These are phyloP conservation scores for Catharus bicknelli DNA, from an alignment of 2,113 vertebrate genomes.

Conservation along the genomic window DNA sequence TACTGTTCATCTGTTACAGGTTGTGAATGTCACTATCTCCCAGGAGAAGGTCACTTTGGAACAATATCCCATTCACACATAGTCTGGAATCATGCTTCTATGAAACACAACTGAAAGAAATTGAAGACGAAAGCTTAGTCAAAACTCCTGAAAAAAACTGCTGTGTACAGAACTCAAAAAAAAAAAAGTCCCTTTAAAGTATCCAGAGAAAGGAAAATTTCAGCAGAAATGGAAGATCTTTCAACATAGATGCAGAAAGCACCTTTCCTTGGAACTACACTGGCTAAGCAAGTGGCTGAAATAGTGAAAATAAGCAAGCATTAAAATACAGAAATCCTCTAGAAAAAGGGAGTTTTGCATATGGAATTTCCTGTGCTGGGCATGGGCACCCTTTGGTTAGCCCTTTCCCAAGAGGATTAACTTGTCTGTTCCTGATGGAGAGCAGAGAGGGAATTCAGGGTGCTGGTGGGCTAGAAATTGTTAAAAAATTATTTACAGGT, in stretches of 20 bases:
- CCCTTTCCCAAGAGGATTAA: conserved; percentile 54
- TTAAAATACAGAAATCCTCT: conserved; percentile 21
- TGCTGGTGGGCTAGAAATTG: neutral
- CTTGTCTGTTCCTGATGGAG: conserved; percentile 6
- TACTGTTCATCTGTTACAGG: neutral
- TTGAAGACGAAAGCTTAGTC: neutral
- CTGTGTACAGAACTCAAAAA: neutral
- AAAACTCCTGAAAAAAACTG: neutral
- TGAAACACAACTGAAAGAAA: neutral
- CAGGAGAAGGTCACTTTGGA: conserved; percentile 13
- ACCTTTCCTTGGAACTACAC: neutral
- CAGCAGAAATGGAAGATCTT: neutral
- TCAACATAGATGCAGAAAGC: neutral
- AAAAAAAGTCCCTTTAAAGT: neutral
- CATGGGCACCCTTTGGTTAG: conserved; percentile 20
- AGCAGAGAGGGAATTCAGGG: neutral
- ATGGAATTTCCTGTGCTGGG: conserved; percentile 2
- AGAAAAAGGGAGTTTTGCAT: conserved; percentile 26
- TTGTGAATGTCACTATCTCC: neutral
- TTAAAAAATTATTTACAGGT: conserved; percentile 60
- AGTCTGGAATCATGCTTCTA: neutral
- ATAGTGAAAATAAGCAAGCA: neutral
- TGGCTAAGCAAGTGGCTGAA: conserved; percentile 9
- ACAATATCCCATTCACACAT: neutral
- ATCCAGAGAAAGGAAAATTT: neutral